These are phyloP conservation scores for Lordiphosa fenestrarum DNA, from an alignment of 2,888 invertebrate genomes.

Conservation along the genomic window DNA sequence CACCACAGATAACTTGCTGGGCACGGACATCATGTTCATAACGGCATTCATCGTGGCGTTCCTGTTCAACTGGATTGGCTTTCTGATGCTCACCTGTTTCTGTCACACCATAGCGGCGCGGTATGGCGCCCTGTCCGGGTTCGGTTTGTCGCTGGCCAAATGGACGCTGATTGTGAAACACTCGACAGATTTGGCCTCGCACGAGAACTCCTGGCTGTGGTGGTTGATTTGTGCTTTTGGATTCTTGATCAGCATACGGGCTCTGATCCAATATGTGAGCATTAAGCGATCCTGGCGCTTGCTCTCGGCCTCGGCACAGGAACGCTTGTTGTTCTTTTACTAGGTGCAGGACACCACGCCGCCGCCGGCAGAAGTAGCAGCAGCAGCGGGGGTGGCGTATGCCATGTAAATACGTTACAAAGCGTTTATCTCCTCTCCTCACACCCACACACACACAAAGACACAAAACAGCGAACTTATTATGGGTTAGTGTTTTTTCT, in stretches of 20 bases:
- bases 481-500: slow-evolving; percentile 62
- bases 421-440: neutral
- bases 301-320: slow-evolving; percentile 91
- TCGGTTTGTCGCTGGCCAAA: slow-evolving; percentile 95
- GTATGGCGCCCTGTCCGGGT: slow-evolving; percentile 95
- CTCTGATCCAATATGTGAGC: slow-evolving; percentile 92
- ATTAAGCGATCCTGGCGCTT: slow-evolving; percentile 94
- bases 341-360: slow-evolving; percentile 76
- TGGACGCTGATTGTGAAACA: slow-evolving; percentile 97
- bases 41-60: slow-evolving; percentile 97
- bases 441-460: slow-evolving; percentile 12
- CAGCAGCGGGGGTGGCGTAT: neutral
- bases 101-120: slow-evolving; percentile 96
- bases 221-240: slow-evolving; percentile 96
- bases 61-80: slow-evolving; percentile 97
- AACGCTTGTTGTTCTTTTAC: slow-evolving; percentile 93
- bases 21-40: slow-evolving; percentile 96
- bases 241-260: slow-evolving; percentile 91
- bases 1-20: slow-evolving; percentile 90
- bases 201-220: slow-evolving; percentile 95
- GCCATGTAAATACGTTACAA: slow-evolving; percentile 49
- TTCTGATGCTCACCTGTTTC: slow-evolving; percentile 94
- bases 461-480: slow-evolving; percentile 36
- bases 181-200: slow-evolving; percentile 91
- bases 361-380: neutral